A percentile compares a stretch with the other conserved stretches of the same genome.
Conservation (phyloP, 2,113 vertebrate species). For the Syngnathus floridae region DNA sequence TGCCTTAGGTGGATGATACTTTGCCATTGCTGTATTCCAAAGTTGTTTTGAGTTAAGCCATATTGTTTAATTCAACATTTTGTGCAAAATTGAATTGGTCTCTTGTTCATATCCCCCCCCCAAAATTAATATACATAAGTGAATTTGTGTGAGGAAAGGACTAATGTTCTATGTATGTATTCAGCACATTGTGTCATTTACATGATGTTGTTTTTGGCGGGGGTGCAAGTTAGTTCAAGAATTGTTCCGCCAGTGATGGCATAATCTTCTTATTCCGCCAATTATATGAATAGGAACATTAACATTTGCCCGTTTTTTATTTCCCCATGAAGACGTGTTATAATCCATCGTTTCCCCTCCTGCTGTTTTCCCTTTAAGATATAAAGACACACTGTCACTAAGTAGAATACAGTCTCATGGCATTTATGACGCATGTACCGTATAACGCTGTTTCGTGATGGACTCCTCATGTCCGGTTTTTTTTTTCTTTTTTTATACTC, state of each 20-base stretch:
- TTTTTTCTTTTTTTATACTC: neutral
- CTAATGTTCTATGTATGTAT: neutral
- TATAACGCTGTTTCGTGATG: slow-evolving; percentile 19
- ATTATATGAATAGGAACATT: neutral
- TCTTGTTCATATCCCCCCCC: neutral
- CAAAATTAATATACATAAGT: neutral
- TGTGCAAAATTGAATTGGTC: neutral
- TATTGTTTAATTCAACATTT: neutral
- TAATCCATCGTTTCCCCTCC: slow-evolving; percentile 1
- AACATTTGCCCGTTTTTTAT: neutral
- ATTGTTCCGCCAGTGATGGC: neutral
- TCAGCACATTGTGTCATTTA: neutral
- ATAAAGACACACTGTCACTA: neutral
- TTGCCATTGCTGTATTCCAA: no score
- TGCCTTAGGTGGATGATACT: no score
- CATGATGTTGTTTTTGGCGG: neutral
- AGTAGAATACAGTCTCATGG: neutral
- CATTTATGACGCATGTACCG: slow-evolving; percentile 8
- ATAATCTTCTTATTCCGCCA: neutral
- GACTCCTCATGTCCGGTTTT: slow-evolving; percentile 41
- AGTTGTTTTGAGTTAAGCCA: neutral
- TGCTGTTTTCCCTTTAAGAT: neutral
- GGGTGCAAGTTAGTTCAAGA: neutral
- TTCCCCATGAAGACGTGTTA: neutral
- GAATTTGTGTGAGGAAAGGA: neutral